Evolutionary conservation across 1,140 invertebrate genomes (phyloP).

Genomic region (Drosophila nasuta): DNA sequence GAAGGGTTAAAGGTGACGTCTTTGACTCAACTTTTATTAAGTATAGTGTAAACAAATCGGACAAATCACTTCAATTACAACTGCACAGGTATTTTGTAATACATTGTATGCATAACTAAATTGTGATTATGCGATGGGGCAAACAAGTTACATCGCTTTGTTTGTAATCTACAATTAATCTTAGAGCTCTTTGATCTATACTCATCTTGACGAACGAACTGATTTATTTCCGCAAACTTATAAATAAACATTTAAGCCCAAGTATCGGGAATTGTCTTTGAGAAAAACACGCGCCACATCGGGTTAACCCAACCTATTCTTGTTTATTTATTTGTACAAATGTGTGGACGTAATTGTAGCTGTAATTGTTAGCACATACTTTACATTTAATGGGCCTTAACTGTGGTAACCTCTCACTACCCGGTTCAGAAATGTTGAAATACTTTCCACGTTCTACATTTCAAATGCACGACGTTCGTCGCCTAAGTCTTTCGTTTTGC

Average conservation of each 20-base stretch:
- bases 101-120: background rate
- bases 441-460: slow-evolving; percentile 35
- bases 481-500: slow-evolving; percentile 43
- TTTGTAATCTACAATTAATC: slow-evolving; percentile 21
- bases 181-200: background rate
- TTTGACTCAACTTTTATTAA: background rate
- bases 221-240: slow-evolving; percentile 13
- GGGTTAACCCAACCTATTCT: background rate
- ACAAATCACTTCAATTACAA: background rate
- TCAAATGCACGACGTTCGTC: slow-evolving; percentile 41
- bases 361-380: slow-evolving; percentile 26
- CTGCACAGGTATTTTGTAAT: background rate
- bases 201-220: background rate
- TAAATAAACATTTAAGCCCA: background rate
- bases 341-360: slow-evolving; percentile 8
- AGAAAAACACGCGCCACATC: background rate
- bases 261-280: background rate
- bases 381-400: slow-evolving; percentile 30
- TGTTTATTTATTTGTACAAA: slow-evolving; percentile 6
- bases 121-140: background rate
- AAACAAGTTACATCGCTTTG: background rate
- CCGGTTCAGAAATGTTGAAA: slow-evolving; percentile 15
- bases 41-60: slow-evolving; percentile 3
- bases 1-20: slow-evolving; percentile 9
- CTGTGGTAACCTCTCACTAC: slow-evolving; percentile 24